A percentile compares a stretch with the other conserved stretches of the same genome.
Conservation (phyloP, 1,140 invertebrate genomes). For the Atta texana region DNA sequence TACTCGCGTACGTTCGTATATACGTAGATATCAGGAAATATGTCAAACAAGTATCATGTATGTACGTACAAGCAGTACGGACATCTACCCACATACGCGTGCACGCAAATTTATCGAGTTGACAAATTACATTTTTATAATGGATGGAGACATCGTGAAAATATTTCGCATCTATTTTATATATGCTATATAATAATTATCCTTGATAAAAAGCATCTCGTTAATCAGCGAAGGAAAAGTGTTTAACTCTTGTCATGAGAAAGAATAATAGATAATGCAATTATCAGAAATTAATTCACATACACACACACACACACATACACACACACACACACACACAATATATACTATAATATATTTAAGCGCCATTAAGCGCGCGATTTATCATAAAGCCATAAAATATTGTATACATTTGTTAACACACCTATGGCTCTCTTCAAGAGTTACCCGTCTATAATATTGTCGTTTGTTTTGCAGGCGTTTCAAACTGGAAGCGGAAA, state of each 20-base stretch:
- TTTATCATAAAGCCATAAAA: constrained; percentile 9
- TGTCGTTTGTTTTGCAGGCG: constrained; percentile 89
- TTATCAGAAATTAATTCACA: constrained; percentile 37
- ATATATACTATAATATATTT: neutral
- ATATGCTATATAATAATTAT: constrained; percentile 24
- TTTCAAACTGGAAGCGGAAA: constrained; percentile 96
- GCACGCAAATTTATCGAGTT: neutral
- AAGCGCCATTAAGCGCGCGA: neutral
- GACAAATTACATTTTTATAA: constrained; percentile 30
- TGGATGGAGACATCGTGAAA: neutral
- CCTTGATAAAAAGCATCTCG: constrained; percentile 39
- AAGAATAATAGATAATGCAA: neutral
- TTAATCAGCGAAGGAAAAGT: constrained; percentile 21
- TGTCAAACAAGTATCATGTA: neutral
- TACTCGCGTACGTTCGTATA: neutral
- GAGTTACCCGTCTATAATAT: constrained; percentile 25
- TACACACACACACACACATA: neutral
- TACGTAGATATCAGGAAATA: constrained; percentile 12
- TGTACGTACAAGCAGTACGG: neutral
- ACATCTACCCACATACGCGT: neutral
- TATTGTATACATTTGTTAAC: neutral
- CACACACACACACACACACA: neutral
- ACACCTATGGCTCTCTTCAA: neutral
- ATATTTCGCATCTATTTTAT: neutral
- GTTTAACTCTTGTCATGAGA: neutral